Evolutionary conservation across 2,888 invertebrate species (phyloP).

Genomic region (Eutolmus rufibarbis): DNA sequence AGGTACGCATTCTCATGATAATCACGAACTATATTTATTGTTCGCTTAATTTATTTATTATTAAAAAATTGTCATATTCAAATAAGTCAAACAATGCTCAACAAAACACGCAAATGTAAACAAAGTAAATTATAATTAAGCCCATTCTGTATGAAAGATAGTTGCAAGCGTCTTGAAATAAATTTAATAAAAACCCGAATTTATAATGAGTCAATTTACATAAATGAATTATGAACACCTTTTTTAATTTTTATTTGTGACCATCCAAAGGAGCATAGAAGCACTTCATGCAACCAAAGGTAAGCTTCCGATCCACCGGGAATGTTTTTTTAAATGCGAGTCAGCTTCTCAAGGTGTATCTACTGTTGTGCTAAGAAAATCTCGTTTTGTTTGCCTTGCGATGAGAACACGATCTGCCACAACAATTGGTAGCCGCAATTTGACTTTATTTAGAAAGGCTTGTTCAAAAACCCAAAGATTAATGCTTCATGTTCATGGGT

Average conservation of each 20-base stretch:
- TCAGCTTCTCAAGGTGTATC: conserved; percentile 1
- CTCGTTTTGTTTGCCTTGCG: background rate
- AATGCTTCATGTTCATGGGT: conserved; percentile 20
- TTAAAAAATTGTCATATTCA: background rate
- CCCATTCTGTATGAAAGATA: background rate
- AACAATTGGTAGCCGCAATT: conserved; percentile 46
- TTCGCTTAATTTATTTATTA: background rate
- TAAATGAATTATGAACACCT: background rate
- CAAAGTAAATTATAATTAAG: background rate
- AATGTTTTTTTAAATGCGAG: background rate
- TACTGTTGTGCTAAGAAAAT: background rate
- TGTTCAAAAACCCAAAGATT: conserved; percentile 4
- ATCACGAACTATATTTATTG: background rate
- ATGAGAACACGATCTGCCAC: conserved; percentile 33
- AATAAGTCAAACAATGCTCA: background rate
- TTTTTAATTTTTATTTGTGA: background rate
- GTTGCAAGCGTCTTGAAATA: background rate
- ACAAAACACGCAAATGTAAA: background rate
- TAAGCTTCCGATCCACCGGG: background rate
- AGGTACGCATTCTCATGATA: background rate
- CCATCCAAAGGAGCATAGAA: background rate
- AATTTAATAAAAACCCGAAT: background rate
- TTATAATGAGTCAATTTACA: background rate
- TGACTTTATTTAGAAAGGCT: conserved; percentile 44
- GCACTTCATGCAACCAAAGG: background rate